A percentile compares a stretch with the other conserved stretches of the same genome.
Evolutionary conservation across 2,113 vertebrate species (phyloP).

Genomic region (Meles meles): DNA sequence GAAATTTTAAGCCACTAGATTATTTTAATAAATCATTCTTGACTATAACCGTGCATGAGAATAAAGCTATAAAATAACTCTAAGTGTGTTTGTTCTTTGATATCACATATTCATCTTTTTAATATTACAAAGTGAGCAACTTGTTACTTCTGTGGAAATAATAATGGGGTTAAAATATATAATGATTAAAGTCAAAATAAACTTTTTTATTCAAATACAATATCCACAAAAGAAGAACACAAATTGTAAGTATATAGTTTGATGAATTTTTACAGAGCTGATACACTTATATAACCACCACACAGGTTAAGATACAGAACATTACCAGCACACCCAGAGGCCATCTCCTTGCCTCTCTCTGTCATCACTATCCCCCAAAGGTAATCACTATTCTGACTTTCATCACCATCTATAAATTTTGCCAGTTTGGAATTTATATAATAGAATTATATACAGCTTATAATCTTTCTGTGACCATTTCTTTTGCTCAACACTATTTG

Average conservation of each 20-base stretch:
- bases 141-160: background rate
- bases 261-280: background rate
- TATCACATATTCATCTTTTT: background rate
- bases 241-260: background rate
- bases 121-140: background rate
- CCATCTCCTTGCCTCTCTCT: background rate
- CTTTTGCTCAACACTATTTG: background rate
- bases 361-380: background rate
- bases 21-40: conserved; percentile 20
- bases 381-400: background rate
- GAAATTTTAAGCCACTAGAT: background rate
- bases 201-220: background rate
- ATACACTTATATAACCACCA: background rate
- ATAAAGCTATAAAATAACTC: background rate
- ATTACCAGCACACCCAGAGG: background rate
- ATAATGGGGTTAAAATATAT: background rate
- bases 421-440: background rate
- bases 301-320: background rate
- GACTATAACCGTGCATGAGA: background rate
- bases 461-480: background rate
- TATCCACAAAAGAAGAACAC: background rate
- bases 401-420: background rate
- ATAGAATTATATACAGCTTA: background rate
- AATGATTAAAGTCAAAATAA: background rate
- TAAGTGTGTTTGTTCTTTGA: background rate